Evolutionary conservation across 2,797 vertebrate species (phyloP).

Genomic region (Enteromius trimaculatus): DNA sequence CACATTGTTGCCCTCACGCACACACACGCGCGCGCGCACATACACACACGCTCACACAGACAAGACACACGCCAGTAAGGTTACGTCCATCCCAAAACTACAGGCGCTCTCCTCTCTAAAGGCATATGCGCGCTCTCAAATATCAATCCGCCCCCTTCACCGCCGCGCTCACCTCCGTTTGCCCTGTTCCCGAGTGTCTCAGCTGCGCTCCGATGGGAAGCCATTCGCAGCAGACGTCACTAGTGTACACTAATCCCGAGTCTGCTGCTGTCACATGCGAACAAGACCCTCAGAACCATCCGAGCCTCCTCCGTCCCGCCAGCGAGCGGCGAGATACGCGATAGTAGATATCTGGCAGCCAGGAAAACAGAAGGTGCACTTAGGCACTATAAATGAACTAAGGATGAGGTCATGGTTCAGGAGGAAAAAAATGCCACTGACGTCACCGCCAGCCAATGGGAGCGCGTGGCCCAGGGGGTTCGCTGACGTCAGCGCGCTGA

Average conservation of each 20-base stretch:
- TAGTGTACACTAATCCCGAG: slow-evolving; percentile 71
- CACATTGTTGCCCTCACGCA: neutral
- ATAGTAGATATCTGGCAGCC: slow-evolving; percentile 57
- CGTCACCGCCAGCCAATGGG: slow-evolving; percentile 94
- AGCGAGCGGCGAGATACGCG: slow-evolving; percentile 60
- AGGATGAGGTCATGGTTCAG: slow-evolving; percentile 91
- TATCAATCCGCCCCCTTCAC: slow-evolving; percentile 41
- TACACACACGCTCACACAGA: neutral
- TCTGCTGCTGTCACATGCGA: slow-evolving; percentile 48
- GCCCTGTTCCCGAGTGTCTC: slow-evolving; percentile 59
- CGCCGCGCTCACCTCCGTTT: slow-evolving; percentile 68
- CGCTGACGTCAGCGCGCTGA: slow-evolving; percentile 84
- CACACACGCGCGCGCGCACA: too few species aligned
- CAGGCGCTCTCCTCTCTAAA: slow-evolving; percentile 8
- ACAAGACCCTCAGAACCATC: slow-evolving; percentile 25
- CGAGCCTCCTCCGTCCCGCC: slow-evolving; percentile 20
- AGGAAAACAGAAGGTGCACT: slow-evolving; percentile 77
- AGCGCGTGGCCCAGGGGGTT: slow-evolving; percentile 73
- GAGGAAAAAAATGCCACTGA: slow-evolving; percentile 76
- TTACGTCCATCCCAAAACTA: slow-evolving; percentile 6
- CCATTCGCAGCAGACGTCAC: slow-evolving; percentile 58
- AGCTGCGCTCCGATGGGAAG: slow-evolving; percentile 64
- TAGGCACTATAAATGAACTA: slow-evolving; percentile 82
- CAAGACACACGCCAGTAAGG: neutral
- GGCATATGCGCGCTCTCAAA: slow-evolving; percentile 10